A percentile compares a stretch with the other conserved stretches of the same genome.
These are phyloP conservation scores for Anoplius nigerrimus DNA, from an alignment of 2,888 invertebrate species.

Conservation along the genomic window DNA sequence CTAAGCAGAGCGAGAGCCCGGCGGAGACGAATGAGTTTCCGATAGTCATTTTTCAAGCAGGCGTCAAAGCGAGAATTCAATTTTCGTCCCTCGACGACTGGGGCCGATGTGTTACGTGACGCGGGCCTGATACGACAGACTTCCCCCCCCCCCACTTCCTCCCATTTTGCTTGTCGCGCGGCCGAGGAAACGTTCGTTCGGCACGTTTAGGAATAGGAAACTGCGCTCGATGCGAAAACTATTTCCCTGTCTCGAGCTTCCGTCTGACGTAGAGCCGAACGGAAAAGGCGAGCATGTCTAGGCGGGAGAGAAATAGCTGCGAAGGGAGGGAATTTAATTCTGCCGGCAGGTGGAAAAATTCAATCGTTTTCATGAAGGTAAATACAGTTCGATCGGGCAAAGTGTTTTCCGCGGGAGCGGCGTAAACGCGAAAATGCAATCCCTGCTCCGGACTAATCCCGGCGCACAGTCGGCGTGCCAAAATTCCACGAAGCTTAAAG, in stretches of 20 bases:
- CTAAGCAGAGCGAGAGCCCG: not conserved
- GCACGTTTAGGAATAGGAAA: not conserved
- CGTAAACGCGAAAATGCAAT: conserved; percentile 30
- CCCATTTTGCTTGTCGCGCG: not conserved
- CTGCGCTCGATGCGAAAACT: not conserved
- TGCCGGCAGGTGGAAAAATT: too few relatives aligned
- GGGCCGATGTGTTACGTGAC: conserved; percentile 29
- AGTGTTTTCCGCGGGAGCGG: not conserved
- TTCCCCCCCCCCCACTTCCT: too few relatives aligned
- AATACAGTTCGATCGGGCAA: not conserved
- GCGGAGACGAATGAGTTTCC: not conserved
- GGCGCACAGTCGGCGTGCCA: conserved; percentile 19
- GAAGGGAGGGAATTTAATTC: too few relatives aligned
- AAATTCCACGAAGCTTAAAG: conserved; percentile 32
- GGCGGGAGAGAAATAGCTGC: too few relatives aligned
- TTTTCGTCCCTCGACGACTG: conserved; percentile 37
- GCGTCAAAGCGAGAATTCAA: conserved; percentile 32
- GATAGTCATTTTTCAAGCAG: conserved; percentile 12
- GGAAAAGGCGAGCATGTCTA: too few relatives aligned
- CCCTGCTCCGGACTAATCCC: conserved; percentile 34
- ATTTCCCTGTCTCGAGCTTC: not conserved
- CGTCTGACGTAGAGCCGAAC: too few relatives aligned
- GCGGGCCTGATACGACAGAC: not conserved
- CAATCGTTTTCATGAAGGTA: conserved; percentile 1
- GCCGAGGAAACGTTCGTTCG: not conserved